Percentiles rank a stretch among this genome's conserved stretches.
Evolutionary conservation across 1,140 invertebrate species (phyloP).

Genomic region (Drosophila melanogaster): Release_6_plus_ISO1_MT NT_037436.4:9019001-9019500

Average conservation of each 20-base stretch:
- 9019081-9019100: constrained; percentile 59
- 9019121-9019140: constrained; percentile 70
- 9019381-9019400: constrained; percentile 56
- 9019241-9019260: constrained; percentile 64
- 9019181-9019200: constrained; percentile 26
- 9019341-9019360: constrained; percentile 34
- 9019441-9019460: constrained; percentile 54
- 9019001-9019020: constrained; percentile 26
- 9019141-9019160: constrained; percentile 31
- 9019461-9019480: constrained; percentile 16
- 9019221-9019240: constrained; percentile 80
- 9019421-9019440: constrained; percentile 45
- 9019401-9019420: constrained; percentile 83
- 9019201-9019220: constrained; percentile 70
- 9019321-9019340: constrained; percentile 63
- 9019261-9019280: constrained; percentile 52
- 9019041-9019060: constrained; percentile 58
- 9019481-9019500: constrained; percentile 3
- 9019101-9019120: constrained; percentile 77
- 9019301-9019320: constrained; percentile 64
- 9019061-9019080: constrained; percentile 79
- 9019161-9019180: background rate
- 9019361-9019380: background rate
- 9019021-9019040: constrained; percentile 29
- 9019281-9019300: constrained; percentile 73